Evolutionary conservation across 2,888 invertebrate species (phyloP).

Genomic region (Microctonus hyperodae): DNA sequence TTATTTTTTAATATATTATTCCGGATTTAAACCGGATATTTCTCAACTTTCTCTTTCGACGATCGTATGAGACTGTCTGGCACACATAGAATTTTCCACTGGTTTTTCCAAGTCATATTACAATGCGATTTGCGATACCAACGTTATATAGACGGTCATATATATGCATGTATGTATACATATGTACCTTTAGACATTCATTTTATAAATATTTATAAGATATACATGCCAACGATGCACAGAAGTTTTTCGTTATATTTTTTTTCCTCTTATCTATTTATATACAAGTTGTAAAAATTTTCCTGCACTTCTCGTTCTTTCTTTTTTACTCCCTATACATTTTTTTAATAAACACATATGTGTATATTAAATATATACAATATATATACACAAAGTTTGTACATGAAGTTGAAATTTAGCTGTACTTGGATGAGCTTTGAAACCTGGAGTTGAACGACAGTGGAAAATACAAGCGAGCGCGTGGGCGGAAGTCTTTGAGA

Average conservation of each 20-base stretch:
- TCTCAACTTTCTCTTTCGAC: conserved; percentile 13
- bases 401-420: no score
- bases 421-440: no score
- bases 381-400: no score
- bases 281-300: not conserved
- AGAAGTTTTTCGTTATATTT: not conserved
- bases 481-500: not conserved
- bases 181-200: not conserved
- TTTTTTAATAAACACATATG: conserved; percentile 4
- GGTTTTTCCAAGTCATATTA: conserved; percentile 42
- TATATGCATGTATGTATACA: not conserved
- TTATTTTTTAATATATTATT: no score
- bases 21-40: no score
- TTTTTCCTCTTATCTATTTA: not conserved
- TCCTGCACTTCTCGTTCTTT: not conserved
- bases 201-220: conserved; percentile 35
- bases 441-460: conserved; percentile 8
- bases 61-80: not conserved
- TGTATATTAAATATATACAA: conserved; percentile 2
- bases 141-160: conserved; percentile 14
- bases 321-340: not conserved
- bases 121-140: conserved; percentile 51
- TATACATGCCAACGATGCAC: not conserved
- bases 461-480: not conserved
- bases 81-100: conserved; percentile 11